Percentiles rank a stretch among this genome's conserved stretches.
phyloP scores from a whole-genome alignment of 2,113 vertebrate species.

The Bujurquina vittata region DNA sequence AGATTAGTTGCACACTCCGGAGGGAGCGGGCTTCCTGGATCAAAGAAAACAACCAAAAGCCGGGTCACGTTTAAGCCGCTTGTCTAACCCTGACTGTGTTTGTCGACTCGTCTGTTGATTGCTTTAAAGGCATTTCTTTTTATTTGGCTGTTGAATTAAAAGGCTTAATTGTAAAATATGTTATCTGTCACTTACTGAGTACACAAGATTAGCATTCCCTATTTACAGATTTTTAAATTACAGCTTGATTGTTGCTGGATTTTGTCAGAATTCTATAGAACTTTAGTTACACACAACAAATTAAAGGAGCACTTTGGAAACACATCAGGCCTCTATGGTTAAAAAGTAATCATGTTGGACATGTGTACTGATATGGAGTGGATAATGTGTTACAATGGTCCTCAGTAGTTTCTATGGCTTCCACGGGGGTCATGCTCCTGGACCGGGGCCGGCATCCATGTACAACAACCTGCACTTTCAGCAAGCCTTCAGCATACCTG shows the following conservation, averaged over 20 bases:
- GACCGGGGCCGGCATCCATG: too few relatives aligned
- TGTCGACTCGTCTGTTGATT: neutral
- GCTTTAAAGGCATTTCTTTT: neutral
- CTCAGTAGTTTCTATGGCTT: too few relatives aligned
- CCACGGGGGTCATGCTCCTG: too few relatives aligned
- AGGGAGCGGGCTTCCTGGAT: constrained; percentile 46
- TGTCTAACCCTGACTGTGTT: neutral
- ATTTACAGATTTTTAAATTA: neutral
- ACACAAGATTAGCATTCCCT: too few relatives aligned
- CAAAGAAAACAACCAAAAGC: constrained; percentile 34
- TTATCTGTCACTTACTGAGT: too few relatives aligned
- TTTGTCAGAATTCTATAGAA: neutral
- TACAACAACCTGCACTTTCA: neutral
- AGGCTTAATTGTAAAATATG: neutral
- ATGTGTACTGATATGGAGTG: too few relatives aligned
- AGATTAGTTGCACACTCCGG: constrained; percentile 34
- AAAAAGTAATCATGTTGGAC: too few relatives aligned
- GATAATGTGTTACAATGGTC: too few relatives aligned
- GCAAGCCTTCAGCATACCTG: neutral
- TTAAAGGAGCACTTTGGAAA: too few relatives aligned
- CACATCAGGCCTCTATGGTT: too few relatives aligned
- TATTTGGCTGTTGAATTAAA: neutral
- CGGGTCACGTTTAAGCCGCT: constrained; percentile 6
- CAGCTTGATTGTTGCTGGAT: neutral
- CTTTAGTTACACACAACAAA: too few relatives aligned